Percentiles rank a stretch among this genome's conserved stretches.
These are phyloP conservation scores for Pristionchus arcanus DNA, from an alignment of 2,888 invertebrate species.

Conservation along the genomic window DNA sequence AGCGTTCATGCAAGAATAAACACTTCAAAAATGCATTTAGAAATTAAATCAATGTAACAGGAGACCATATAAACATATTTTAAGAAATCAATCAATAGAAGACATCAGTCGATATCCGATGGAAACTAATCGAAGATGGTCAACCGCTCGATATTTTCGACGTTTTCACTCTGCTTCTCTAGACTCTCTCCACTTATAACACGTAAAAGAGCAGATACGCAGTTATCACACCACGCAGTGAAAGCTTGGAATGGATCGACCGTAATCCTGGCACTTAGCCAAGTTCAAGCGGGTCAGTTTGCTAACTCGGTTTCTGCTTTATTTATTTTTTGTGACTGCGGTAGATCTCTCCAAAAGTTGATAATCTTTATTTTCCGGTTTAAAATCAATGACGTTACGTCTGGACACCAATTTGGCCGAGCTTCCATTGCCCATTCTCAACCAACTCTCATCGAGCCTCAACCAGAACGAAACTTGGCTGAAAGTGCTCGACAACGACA, in stretches of 20 bases:
- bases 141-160: constrained; percentile 50
- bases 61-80: background rate
- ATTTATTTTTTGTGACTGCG: constrained; percentile 1
- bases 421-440: constrained; percentile 66
- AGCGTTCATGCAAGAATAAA: background rate
- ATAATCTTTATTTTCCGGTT: background rate
- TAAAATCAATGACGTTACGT: constrained; percentile 13
- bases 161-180: constrained; percentile 42
- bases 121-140: constrained; percentile 51
- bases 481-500: constrained; percentile 68
- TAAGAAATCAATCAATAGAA: constrained; percentile 33
- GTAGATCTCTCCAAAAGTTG: background rate
- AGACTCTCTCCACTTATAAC: constrained; percentile 49
- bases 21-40: background rate
- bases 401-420: constrained; percentile 72
- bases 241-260: constrained; percentile 55
- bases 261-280: constrained; percentile 56
- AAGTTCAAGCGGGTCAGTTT: constrained; percentile 29
- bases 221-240: constrained; percentile 55
- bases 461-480: constrained; percentile 70
- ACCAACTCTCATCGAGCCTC: constrained; percentile 64
- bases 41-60: background rate
- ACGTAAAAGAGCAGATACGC: constrained; percentile 53
- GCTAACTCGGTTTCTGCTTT: background rate
- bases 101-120: background rate